Conservation (phyloP, 1,140 invertebrate genomes). For the Drosophila sp. region DNA sequence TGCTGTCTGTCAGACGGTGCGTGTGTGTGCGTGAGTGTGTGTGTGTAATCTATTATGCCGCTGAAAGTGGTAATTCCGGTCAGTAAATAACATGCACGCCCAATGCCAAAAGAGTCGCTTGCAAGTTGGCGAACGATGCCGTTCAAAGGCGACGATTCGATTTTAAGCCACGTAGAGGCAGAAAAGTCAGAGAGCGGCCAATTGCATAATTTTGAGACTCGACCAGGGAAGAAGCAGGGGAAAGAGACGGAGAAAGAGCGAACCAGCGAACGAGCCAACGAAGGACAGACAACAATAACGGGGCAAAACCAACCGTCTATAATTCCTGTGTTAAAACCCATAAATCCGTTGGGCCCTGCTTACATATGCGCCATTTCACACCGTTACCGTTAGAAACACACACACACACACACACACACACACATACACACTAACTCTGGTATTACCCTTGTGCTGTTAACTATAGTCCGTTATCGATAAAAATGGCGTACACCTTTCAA, state of each 20-base stretch:
- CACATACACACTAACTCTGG: slow-evolving; percentile 19
- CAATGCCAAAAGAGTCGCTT: slow-evolving; percentile 55
- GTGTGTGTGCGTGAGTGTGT: slow-evolving; percentile 27
- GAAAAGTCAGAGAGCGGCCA: slow-evolving; percentile 41
- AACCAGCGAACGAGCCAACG: not conserved
- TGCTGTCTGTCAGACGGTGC: slow-evolving; percentile 25
- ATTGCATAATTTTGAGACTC: slow-evolving; percentile 25
- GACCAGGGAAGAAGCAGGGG: slow-evolving; percentile 2
- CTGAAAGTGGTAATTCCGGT: slow-evolving; percentile 83
- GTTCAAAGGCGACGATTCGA: slow-evolving; percentile 64
- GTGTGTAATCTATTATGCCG: slow-evolving; percentile 77
- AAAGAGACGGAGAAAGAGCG: not conserved
- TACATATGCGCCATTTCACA: slow-evolving; percentile 82
- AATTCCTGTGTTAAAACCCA: slow-evolving; percentile 79
- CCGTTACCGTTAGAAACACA: slow-evolving; percentile 72
- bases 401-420: slow-evolving; percentile 12
- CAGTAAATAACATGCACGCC: slow-evolving; percentile 79
- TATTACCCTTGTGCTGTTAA: slow-evolving; percentile 33
- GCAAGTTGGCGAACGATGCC: not conserved
- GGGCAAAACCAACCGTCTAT: slow-evolving; percentile 70
- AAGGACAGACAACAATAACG: slow-evolving; percentile 56
- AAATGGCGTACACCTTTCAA: slow-evolving; percentile 73
- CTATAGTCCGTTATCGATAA: slow-evolving; percentile 68
- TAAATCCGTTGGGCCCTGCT: slow-evolving; percentile 73
- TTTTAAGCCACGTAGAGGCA: slow-evolving; percentile 68